Percentiles rank a stretch among this genome's conserved stretches.
phyloP scores from a whole-genome alignment of 2,888 invertebrate species.

The Amphipyra tragopoginis region DNA sequence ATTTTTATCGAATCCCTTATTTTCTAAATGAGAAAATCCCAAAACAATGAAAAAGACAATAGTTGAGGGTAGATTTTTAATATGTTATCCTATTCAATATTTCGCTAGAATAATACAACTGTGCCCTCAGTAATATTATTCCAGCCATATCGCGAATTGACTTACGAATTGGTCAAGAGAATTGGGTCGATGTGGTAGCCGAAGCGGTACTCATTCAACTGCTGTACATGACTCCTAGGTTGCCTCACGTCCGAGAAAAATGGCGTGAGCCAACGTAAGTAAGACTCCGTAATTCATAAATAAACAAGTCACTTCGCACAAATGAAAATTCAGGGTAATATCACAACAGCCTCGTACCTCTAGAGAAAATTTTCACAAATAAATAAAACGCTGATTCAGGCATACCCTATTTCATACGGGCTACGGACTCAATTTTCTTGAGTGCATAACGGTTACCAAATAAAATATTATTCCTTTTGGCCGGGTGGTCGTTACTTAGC shows the following conservation, averaged over 20 bases:
- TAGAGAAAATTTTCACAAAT: slow-evolving; percentile 42
- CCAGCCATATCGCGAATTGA: slow-evolving; percentile 16
- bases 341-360: slow-evolving; percentile 30
- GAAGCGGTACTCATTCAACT: neutral
- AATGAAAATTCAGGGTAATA: slow-evolving; percentile 49
- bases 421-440: slow-evolving; percentile 76
- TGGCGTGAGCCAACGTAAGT: slow-evolving; percentile 25
- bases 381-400: slow-evolving; percentile 59
- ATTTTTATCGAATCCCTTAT: neutral
- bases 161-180: slow-evolving; percentile 38
- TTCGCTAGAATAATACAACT: neutral
- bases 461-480: slow-evolving; percentile 68
- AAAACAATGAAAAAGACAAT: neutral
- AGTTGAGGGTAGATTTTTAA: neutral
- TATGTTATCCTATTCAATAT: neutral
- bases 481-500: slow-evolving; percentile 51
- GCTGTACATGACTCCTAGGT: slow-evolving; percentile 1
- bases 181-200: slow-evolving; percentile 18
- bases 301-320: slow-evolving; percentile 48
- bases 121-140: slow-evolving; percentile 8
- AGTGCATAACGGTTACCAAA: slow-evolving; percentile 75
- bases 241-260: slow-evolving; percentile 32
- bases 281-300: slow-evolving; percentile 40
- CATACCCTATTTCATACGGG: slow-evolving; percentile 62
- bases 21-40: neutral